Evolutionary conservation across 2,113 vertebrate genomes (phyloP).

Genomic region (Saguinus imperator): DNA sequence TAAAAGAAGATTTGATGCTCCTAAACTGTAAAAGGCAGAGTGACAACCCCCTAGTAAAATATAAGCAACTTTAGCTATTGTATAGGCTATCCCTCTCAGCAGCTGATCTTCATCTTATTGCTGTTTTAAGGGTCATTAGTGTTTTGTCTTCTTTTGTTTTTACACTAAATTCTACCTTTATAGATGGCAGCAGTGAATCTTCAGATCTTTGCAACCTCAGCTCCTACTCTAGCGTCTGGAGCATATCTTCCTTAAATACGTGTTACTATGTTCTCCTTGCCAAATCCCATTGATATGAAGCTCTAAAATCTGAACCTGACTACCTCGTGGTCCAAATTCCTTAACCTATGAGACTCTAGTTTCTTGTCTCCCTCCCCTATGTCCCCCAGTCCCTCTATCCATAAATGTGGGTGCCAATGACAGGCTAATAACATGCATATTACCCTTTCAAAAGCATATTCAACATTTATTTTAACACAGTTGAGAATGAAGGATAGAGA

Average conservation of each 20-base stretch:
- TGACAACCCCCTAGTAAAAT: neutral
- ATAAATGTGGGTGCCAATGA: neutral
- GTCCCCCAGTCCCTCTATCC: neutral
- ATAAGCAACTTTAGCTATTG: neutral
- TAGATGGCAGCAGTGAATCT: neutral
- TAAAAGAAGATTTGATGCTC: neutral
- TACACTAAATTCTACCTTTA: neutral
- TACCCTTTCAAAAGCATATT: neutral
- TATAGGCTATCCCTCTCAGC: neutral
- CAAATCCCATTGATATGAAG: neutral
- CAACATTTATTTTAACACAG: neutral
- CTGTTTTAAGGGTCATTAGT: neutral
- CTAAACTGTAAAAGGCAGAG: neutral
- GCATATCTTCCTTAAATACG: neutral
- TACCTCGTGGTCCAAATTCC: neutral
- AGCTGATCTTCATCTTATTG: neutral
- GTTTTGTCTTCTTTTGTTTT: neutral
- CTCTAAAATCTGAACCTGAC: neutral
- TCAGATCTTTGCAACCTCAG: neutral
- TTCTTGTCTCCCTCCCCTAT: neutral
- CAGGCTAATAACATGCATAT: neutral
- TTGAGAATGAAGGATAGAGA: neutral
- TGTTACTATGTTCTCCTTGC: neutral
- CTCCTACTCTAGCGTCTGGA: neutral
- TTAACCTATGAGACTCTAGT: neutral